Base-by-base conservation (phyloP, 2,797 vertebrate genomes). In the Rhinogobio ventralis region DNA sequence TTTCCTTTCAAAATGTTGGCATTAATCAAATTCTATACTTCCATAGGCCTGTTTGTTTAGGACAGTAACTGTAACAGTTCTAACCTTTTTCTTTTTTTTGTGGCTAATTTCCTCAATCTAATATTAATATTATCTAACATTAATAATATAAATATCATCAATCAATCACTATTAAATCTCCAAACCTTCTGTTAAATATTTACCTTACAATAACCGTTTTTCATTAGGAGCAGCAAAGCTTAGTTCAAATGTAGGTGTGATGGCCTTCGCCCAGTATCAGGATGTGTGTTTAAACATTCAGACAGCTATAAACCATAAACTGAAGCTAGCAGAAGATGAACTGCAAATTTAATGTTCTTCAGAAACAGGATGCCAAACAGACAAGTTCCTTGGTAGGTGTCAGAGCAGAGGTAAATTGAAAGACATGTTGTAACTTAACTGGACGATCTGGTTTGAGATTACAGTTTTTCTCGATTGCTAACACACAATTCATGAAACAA, bases 361-460 rank as follows among this genome's bases (percentile, higher is more conserved):
- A 71, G 28, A 17, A 66, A 66, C 64, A 71, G 68, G 68, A 71
- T 71, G 13, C 20, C 68, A 71, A n/a, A 46, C 68, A 46, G 23
- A 69, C 23, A 69, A 25, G 20, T 45, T 45, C 4, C 23, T 71
- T 71, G 23, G 11, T 13, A 67, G 11, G 17, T 36, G 33, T 13
- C 4, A 46, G 39, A 42, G 39, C 30, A 36, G 4, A 10, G 30
- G 8, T 36, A 9, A 36, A 20, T 3, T 36, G 10, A 67, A 67
- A 68, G 9, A n/a, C 36, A 68, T 33, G 25, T 14, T 19, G 19
- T 36, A 33, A 67, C 9, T 23, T 68, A 39, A 39, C 19, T 23
- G 33, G 33, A 39, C 2, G 2, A 20, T 39, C 66, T 68, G 33
- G 33, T 36, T 67, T 68, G 15, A 51, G 5, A 51, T 17, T 3